Evolutionary conservation across 2,888 invertebrate species (phyloP), one percentile per base, ranked within the genome.

Genomic region (Spisula subtruncata): DNA sequence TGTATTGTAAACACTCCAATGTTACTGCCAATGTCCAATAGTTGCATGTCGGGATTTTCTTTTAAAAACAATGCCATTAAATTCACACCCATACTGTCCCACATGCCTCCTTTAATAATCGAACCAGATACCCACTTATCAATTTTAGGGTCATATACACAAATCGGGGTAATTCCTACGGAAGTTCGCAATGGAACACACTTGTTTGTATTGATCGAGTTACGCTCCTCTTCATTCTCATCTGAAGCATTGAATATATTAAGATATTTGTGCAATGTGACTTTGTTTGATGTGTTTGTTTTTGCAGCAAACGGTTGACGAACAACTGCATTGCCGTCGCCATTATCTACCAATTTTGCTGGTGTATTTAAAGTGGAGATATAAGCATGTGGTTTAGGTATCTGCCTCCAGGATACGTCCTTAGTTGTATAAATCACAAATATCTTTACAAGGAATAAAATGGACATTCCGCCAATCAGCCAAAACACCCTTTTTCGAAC

Each of bases 11-110:
- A 94, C 10, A 92, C 93, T 12, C 94, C 94, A n/a, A 94, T 90
- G 83, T 94, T 94, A 56, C 92, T 93, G 0, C 94, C 94, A 46
- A 94, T 51, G 85, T 94, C 94, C 29, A 94, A 35, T 46, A 93
- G 91, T 5, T 87, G 81, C 54, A 93, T 51, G 25, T 86, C 87
- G 18, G 56, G 56, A 20, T 56, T 14, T 20, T 56, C 56, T 56
- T 14, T 18, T 0, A 56, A 20, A 20, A 56, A 18, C n/a, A 20
- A 56, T 4, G 56, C 56, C 18, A 56, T 20, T 0, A n/a, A n/a
- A 18, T 18, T 6, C 4, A 56, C 56, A 56, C 5, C 18, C 6
- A n/a, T 18, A 18, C 0, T 18, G 6, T 56, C 56, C 56, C 56
- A 56, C 20, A 56, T 56, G 20, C 56, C 56, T n/a, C 18, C 16